Percentiles rank a stretch among this genome's conserved stretches.
Conservation (phyloP, 2,113 vertebrate genomes). For the Oncorhynchus clarkii region DNA sequence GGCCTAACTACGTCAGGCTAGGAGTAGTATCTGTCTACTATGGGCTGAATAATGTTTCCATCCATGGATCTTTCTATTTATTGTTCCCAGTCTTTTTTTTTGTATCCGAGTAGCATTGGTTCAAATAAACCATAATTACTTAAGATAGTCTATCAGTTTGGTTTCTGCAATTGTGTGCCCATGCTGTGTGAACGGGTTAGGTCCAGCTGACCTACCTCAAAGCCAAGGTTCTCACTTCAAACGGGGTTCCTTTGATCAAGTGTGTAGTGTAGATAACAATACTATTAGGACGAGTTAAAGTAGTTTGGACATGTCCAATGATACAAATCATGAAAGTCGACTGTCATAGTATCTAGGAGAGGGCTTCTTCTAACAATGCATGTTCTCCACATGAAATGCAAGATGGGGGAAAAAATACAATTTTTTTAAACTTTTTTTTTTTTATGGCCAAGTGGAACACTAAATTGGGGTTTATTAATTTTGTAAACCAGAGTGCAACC, state of each 20-base stretch:
- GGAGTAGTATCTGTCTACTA: background rate
- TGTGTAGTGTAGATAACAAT: slow-evolving; percentile 6
- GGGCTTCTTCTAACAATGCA: background rate
- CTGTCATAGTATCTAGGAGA: background rate
- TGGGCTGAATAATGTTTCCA: background rate
- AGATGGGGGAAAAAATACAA: background rate
- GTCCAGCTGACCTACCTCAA: too few species aligned
- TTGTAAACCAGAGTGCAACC: background rate
- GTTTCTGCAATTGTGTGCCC: background rate
- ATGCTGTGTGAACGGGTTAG: background rate
- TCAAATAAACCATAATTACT: too few species aligned
- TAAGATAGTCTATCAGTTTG: background rate
- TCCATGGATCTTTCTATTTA: slow-evolving; percentile 16
- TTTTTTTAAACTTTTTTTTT: background rate
- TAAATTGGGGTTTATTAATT: background rate
- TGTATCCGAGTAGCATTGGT: background rate
- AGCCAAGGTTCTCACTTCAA: background rate
- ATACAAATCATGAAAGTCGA: background rate
- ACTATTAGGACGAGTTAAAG: background rate
- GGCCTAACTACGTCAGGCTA: background rate
- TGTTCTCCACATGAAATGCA: background rate
- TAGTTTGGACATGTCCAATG: background rate
- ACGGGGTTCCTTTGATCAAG: background rate
- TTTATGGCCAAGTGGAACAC: background rate
- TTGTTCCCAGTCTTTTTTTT: background rate